Conservation (phyloP, 1,140 invertebrate species). For the Drosophila funebris region DNA sequence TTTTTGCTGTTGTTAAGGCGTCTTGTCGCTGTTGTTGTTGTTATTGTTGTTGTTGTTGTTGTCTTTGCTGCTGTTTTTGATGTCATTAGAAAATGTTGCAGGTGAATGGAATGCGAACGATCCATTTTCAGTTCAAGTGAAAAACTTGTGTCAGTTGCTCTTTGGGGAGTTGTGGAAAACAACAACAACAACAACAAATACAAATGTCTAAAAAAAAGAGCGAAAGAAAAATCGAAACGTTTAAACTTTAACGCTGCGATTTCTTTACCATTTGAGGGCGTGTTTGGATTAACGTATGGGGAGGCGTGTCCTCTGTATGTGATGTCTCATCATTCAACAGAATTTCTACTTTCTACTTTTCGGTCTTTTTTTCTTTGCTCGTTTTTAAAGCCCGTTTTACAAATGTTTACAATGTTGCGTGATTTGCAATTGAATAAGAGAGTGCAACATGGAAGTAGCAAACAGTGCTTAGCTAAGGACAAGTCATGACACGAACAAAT, state of each 20-base stretch:
- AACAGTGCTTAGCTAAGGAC: constrained; percentile 3
- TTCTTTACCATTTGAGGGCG: constrained; percentile 35
- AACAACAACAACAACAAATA: constrained; percentile 5
- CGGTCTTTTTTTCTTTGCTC: neutral
- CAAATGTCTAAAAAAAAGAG: constrained; percentile 11
- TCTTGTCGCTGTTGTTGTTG: constrained; percentile 53
- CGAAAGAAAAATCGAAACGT: constrained; percentile 59
- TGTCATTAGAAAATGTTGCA: constrained; percentile 81
- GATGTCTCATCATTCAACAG: constrained; percentile 76
- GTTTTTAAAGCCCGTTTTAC: constrained; percentile 76
- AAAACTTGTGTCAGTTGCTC: constrained; percentile 44
- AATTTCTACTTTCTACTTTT: constrained; percentile 34
- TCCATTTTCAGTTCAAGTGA: constrained; percentile 51
- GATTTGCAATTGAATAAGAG: constrained; percentile 79
- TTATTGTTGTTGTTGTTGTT: constrained; percentile 51
- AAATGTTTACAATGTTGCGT: constrained; percentile 82
- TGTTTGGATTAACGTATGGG: constrained; percentile 10
- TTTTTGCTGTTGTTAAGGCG: constrained; percentile 52
- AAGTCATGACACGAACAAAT: neutral
- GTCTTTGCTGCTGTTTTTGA: constrained; percentile 55
- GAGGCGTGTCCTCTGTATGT: neutral
- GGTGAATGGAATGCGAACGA: constrained; percentile 73
- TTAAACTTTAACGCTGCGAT: constrained; percentile 65
- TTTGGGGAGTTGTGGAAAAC: constrained; percentile 11
- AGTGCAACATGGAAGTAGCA: constrained; percentile 21